phyloP scores from a whole-genome alignment of 2,797 vertebrate species.

The Coranthus polyacanthus region DNA sequence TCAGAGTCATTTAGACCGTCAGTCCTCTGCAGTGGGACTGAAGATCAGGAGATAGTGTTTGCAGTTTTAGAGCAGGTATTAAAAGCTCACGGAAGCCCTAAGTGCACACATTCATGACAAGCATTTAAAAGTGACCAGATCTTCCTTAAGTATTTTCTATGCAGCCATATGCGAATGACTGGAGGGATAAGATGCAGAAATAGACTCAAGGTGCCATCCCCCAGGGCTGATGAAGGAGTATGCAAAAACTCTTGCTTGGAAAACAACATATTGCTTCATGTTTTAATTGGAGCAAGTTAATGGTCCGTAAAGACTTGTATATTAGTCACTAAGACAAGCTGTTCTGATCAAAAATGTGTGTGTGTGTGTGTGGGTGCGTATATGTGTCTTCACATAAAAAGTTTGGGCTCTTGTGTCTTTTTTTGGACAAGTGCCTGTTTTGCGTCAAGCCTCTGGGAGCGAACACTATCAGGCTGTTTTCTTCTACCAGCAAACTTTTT shows the following conservation, averaged over 20 bases:
- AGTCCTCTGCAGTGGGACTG: not conserved
- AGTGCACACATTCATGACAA: not conserved
- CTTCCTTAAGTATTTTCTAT: conserved; percentile 50
- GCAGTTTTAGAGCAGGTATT: not conserved
- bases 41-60: not conserved
- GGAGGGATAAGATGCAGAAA: conserved; percentile 61
- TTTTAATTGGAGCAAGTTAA: conserved; percentile 85
- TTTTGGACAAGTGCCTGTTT: conserved; percentile 60
- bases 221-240: conserved; percentile 69
- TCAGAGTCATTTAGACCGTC: not conserved
- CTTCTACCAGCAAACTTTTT: conserved; percentile 49
- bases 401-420: conserved; percentile 45
- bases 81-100: not conserved
- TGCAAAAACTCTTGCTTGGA: conserved; percentile 64
- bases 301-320: conserved; percentile 79
- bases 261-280: conserved; percentile 87
- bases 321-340: conserved; percentile 84
- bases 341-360: conserved; percentile 67
- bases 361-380: conserved; percentile 27
- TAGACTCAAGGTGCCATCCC: conserved; percentile 76
- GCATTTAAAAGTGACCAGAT: conserved; percentile 25
- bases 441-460: conserved; percentile 40
- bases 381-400: conserved; percentile 34
- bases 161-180: conserved; percentile 74
- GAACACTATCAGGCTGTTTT: conserved; percentile 33